Evolutionary conservation across 92 coral and sea anemone genomes (phyloP).

Genomic region (Paragorgia papillata): DNA sequence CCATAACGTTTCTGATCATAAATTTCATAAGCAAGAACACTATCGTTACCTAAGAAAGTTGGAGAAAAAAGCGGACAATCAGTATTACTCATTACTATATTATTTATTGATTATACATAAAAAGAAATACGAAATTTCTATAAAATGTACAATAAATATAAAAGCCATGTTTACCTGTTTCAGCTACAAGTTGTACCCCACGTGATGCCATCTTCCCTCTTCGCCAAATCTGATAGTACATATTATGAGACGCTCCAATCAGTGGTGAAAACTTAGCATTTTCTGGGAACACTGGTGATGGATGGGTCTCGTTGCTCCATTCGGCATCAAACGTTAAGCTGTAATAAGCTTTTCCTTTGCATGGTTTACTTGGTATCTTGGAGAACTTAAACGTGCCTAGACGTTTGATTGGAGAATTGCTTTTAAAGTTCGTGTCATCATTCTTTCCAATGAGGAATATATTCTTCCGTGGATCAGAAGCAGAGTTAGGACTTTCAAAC

Average conservation of each 20-base stretch:
- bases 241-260: conserved; percentile 62
- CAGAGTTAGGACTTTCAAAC: conserved; percentile 15
- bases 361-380: conserved; percentile 5
- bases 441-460: conserved; percentile 5
- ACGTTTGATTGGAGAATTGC: neutral
- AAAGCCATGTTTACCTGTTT: conserved; percentile 49
- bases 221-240: conserved; percentile 60
- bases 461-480: neutral
- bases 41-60: neutral
- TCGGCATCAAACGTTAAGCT: conserved; percentile 36
- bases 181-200: conserved; percentile 64
- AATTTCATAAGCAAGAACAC: neutral
- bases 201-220: conserved; percentile 43
- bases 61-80: no score
- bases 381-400: conserved; percentile 2
- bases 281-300: conserved; percentile 19
- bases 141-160: no score
- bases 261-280: conserved; percentile 58
- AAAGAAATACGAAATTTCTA: no score
- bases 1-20: neutral
- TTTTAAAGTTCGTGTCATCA: conserved; percentile 16
- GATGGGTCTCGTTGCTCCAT: conserved; percentile 56
- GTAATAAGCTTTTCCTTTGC: conserved; percentile 58
- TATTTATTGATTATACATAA: no score
- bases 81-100: no score